Evolutionary conservation across 1,140 invertebrate genomes (phyloP), one percentile per base, ranked within the genome.

Genomic region (Bemisia tabaci): DNA sequence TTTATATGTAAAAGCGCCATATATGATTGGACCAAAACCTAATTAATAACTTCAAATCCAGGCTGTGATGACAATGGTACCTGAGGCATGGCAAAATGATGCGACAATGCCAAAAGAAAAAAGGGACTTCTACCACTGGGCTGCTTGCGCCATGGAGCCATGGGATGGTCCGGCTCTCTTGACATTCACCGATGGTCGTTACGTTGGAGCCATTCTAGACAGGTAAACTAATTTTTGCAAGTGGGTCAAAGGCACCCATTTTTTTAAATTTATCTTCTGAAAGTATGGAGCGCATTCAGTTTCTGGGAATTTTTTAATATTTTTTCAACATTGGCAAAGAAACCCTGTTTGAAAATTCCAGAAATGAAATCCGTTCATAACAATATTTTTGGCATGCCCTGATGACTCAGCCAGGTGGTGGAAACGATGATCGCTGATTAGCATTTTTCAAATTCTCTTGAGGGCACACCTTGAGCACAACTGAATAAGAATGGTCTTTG

Each of bases 11-110:
- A n/a, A n/a, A n/a, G n/a, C n/a, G n/a, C n/a, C n/a, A n/a, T n/a
- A n/a, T n/a, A n/a, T n/a, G n/a, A n/a, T n/a, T n/a, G n/a, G n/a
- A n/a, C n/a, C n/a, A n/a, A n/a, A n/a, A n/a, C n/a, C n/a, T n/a
- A n/a, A n/a, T n/a, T n/a, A n/a, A n/a, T n/a, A n/a, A n/a, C n/a
- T n/a, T n/a, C n/a, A n/a, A n/a, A n/a, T n/a, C n/a, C 71, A 89
- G 87, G 95, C 95, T 68, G 92, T 98, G 23, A 96, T 98, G 91
- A 98, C 93, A 0, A 97, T 99, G 95, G 95, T 99, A 26, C 97
- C 97, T 1, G 96, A 99, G 80, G 97, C 97, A 2, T 99, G 97
- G 96, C 95, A 99, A 77, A 97, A 98, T 75, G 92, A 96, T 74
- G 78, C 83, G 62, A 89, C 90, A 11, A 99, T 99, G 96, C 82